Conservation (phyloP, 2,888 invertebrate species). For the Capitulum mitella region DNA sequence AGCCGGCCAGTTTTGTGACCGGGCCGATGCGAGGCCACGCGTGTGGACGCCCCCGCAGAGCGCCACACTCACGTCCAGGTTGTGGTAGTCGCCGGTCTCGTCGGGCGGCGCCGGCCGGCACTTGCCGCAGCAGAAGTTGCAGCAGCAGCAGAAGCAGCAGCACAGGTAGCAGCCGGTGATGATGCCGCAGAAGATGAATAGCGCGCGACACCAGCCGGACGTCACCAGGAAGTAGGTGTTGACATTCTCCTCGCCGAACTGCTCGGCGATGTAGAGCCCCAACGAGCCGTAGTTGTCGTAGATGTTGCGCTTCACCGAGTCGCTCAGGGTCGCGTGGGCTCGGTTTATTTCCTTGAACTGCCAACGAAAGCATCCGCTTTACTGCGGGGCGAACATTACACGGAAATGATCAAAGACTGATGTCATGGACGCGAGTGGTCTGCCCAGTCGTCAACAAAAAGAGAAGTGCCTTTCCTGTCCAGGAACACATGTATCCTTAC, state of each 20-base stretch:
- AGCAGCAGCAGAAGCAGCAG: slow-evolving; percentile 88
- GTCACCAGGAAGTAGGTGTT: slow-evolving; percentile 96
- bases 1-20: background rate
- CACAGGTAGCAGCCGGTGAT: slow-evolving; percentile 86
- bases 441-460: too few species aligned
- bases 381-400: too few species aligned
- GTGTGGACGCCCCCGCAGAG: too few species aligned
- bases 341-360: slow-evolving; percentile 93
- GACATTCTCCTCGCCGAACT: slow-evolving; percentile 98
- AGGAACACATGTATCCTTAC: too few species aligned
- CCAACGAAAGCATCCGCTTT: too few species aligned
- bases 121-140: slow-evolving; percentile 97
- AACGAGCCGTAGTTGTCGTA: slow-evolving; percentile 98
- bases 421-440: too few species aligned
- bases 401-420: too few species aligned
- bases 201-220: slow-evolving; percentile 88
- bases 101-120: slow-evolving; percentile 89
- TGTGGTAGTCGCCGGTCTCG: slow-evolving; percentile 79
- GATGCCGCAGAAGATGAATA: slow-evolving; percentile 67
- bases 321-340: slow-evolving; percentile 88
- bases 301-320: slow-evolving; percentile 90
- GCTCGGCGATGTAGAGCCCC: slow-evolving; percentile 91
- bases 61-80: slow-evolving; percentile 58
- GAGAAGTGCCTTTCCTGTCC: too few species aligned
- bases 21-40: too few species aligned